Base-by-base conservation (phyloP, 1,140 invertebrate species). In the Drosophila elegans region DNA sequence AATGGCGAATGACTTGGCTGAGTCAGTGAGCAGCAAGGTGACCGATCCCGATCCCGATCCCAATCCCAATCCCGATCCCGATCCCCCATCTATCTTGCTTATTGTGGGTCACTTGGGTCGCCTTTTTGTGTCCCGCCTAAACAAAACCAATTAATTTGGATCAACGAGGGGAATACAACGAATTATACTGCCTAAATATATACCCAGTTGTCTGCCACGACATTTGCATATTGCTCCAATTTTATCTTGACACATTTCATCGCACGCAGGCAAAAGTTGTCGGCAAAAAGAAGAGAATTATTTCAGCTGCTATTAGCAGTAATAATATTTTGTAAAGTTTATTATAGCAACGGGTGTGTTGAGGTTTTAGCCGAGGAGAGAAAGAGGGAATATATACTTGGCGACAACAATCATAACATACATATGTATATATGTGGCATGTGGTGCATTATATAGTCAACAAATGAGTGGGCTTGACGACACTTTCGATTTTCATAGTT, bases 201-300 rank as follows among this genome's bases (percentile, higher is more conserved):
- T 45, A 49, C 12, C 42, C 63, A 60, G 75, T 80, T 80, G 71
- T 71, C 78, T 71, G 78, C 41, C 76, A 41, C 61, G 77, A 74
- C 77, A 63, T 80, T 81, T 77, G 73, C 73, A 84, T 80, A 84
- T 84, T 85, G 81, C 83, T 85, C 77, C 81, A 84, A 85, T 85
- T 84, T 85, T 84, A 73, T 84, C 80, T 77, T 78, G 66, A 61
- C 45, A 67, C 75, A 75, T 75, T 63, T 55, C 25, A 63, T 34
- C 62, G 25, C 53, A 55, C 57, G 39, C 62, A 57, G 49, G 29
- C 36, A 59, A 57, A 78, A 73, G 80, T 45, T 62, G 29, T 55
- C 9, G 38, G 36, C 54, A 32, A 57, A 41, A 56, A 56, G 11
- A 42, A 27, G 42, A 59, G 44, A 74, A 68, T 63, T 42, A 67